Conservation (phyloP, 2,113 vertebrate genomes). For the Synodontis membranacea region DNA sequence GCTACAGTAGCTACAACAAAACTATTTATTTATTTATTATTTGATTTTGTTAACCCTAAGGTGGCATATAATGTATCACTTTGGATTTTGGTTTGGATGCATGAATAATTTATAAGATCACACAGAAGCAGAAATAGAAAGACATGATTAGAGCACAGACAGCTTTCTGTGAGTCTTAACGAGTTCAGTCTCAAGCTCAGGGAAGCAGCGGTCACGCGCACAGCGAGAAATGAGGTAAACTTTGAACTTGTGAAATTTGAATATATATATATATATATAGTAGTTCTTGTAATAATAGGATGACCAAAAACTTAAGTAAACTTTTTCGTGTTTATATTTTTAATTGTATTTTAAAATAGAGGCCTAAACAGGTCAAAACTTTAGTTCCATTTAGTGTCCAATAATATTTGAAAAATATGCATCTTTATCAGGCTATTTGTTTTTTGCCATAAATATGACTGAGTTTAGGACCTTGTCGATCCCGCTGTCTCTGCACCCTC, state of each 20-base stretch:
- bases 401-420: no score
- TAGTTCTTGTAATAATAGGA: not conserved
- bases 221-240: not conserved
- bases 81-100: not conserved
- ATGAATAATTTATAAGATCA: conserved; percentile 31
- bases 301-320: not conserved
- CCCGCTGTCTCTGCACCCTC: conserved; percentile 55
- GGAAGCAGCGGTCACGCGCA: not conserved
- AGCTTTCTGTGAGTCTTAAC: conserved; percentile 13
- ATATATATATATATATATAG: no score
- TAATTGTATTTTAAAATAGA: not conserved
- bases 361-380: not conserved
- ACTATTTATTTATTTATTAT: not conserved
- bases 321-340: not conserved
- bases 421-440: not conserved
- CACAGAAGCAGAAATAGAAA: not conserved
- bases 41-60: not conserved
- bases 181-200: not conserved
- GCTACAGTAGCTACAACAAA: not conserved
- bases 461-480: conserved; percentile 59
- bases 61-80: not conserved
- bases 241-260: no score
- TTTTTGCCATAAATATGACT: conserved; percentile 12
- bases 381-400: not conserved
- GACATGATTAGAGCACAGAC: not conserved